Evolutionary conservation across 2,797 vertebrate genomes (phyloP), one percentile per base, ranked within the genome.

Genomic region (Melanotaenia pygmaea): DNA sequence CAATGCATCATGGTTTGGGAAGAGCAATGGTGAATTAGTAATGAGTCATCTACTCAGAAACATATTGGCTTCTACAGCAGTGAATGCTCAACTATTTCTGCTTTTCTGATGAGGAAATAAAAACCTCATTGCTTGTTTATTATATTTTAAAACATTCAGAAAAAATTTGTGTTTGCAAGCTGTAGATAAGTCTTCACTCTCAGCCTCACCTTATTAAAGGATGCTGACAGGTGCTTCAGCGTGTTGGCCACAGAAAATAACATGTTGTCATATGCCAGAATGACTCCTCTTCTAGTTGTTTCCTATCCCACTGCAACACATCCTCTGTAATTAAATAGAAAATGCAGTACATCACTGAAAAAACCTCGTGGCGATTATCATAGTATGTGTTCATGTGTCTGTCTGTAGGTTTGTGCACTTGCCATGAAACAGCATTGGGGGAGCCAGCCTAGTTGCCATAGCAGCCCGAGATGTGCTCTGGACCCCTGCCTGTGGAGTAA

Each of bases 361-460:
- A 26, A 84, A 66, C 78, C 81, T 71, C 3, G 65, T 70, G 79
- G 82, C 9, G 4, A 65, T 47, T 66, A 72, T 50, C 43, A 3
- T 14, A 1, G 47, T 37, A 64, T 74, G 71, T 72, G 66, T 72
- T 62, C 37, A 9, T 69, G 71, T 18, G 35, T 60, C 54, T 71
- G 12, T 73, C 66, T 58, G 77, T 69, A 81, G 67, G 72, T 87
- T 74, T 76, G 63, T 72, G 64, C 59, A 37, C 83, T 85, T 67
- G 79, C 82, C 82, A 79, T 65, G 72, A 88, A 81, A 78, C 76
- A 85, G 76, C 85, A 64, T 79, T 81, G 78, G 88, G 89, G 83
- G 88, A 87, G 90, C 81, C 76, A 86, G 86, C 76, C 82, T 76
- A 30, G 91, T 92, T 92, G 88, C 89, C 86, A 92, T 92, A 85